Percentiles rank a stretch among this genome's conserved stretches.
These are phyloP conservation scores for Cnemophilus loriae DNA, from an alignment of 2,113 vertebrate species.

Conservation along the genomic window DNA sequence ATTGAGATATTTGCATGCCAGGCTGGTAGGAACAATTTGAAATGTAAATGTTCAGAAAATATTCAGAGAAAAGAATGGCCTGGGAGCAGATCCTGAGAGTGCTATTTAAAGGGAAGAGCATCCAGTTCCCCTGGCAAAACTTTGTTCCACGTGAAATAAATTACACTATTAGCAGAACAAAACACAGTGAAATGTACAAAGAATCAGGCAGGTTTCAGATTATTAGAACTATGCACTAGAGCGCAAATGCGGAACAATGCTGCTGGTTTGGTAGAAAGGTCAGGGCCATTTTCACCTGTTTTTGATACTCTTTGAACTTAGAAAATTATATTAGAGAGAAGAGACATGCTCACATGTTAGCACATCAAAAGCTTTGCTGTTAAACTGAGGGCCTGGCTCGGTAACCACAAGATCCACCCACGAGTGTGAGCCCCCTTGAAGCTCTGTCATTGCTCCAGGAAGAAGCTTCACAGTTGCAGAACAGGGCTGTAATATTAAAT, in stretches of 20 bases:
- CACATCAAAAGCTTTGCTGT: not conserved
- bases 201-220: not conserved
- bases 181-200: not conserved
- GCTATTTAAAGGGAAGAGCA: not conserved
- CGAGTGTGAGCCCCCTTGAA: not conserved
- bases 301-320: not conserved
- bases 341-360: accelerated
- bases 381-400: not conserved
- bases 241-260: accelerated
- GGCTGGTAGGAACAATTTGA: not conserved
- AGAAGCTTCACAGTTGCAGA: not conserved
- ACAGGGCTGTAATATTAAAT: not conserved
- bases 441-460: not conserved
- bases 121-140: not conserved
- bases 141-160: not conserved
- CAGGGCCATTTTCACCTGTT: not conserved
- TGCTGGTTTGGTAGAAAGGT: not conserved
- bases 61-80: not conserved
- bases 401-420: not conserved
- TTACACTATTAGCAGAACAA: not conserved
- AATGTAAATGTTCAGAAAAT: not conserved
- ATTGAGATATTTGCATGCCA: not conserved
- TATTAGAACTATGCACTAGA: not conserved
- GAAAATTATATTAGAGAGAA: not conserved
- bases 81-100: not conserved